Evolutionary conservation across 1,140 invertebrate species (phyloP).

Genomic region (Solenopsis invicta): DNA sequence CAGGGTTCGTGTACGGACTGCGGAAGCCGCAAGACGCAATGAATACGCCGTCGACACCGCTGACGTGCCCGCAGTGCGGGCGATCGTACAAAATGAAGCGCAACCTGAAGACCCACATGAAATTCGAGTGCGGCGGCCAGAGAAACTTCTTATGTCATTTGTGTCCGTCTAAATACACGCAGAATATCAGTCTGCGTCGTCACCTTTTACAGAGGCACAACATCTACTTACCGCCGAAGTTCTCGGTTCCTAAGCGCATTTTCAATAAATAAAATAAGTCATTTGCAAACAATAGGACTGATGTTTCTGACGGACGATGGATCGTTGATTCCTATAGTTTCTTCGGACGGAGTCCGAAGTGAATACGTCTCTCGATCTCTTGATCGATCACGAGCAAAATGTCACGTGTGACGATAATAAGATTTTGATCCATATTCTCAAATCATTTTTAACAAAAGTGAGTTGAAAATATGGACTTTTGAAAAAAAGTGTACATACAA

Average conservation of each 20-base stretch:
- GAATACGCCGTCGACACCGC: not conserved
- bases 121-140: slow-evolving; percentile 78
- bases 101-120: slow-evolving; percentile 71
- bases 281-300: not conserved
- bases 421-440: not conserved
- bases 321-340: not conserved
- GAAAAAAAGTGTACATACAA: slow-evolving; percentile 1
- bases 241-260: slow-evolving; percentile 66
- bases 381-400: not conserved
- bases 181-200: slow-evolving; percentile 75
- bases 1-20: slow-evolving; percentile 31
- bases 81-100: slow-evolving; percentile 86
- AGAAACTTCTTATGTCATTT: slow-evolving; percentile 76
- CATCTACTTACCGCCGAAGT: slow-evolving; percentile 77
- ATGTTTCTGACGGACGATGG: not conserved
- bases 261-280: slow-evolving; percentile 19
- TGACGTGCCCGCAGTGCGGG: slow-evolving; percentile 85
- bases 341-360: not conserved
- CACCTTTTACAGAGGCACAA: slow-evolving; percentile 77
- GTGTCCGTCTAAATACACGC: slow-evolving; percentile 77
- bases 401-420: not conserved
- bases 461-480: not conserved
- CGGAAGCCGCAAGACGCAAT: not conserved
- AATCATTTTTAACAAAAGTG: too few relatives aligned
- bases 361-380: not conserved